These are phyloP conservation scores for Stichopus horrens DNA, from an alignment of 53 echinoderm and acorn worm genomes.

Conservation along the genomic window DNA sequence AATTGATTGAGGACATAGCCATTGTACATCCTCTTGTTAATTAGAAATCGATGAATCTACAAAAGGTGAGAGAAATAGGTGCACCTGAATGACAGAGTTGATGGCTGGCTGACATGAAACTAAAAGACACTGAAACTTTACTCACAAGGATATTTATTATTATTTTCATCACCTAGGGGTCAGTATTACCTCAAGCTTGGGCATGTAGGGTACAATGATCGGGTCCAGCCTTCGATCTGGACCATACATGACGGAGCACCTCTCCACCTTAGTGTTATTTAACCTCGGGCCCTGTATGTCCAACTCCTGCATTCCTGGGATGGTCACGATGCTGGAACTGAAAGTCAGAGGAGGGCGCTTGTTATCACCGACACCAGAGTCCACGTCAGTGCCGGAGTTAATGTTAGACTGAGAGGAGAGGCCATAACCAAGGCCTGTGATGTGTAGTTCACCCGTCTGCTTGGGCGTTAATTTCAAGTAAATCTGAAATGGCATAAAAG, in stretches of 20 bases:
- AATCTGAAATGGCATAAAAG: slow-evolving; percentile 48
- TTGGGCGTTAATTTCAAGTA: slow-evolving; percentile 74
- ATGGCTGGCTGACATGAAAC: too few relatives aligned
- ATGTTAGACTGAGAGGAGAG: slow-evolving; percentile 68
- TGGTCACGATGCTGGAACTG: slow-evolving; percentile 55
- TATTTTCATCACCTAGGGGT: too few relatives aligned
- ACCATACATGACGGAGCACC: slow-evolving; percentile 82
- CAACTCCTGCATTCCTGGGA: slow-evolving; percentile 87
- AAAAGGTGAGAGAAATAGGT: too few relatives aligned
- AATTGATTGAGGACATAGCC: too few relatives aligned
- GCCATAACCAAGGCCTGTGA: slow-evolving; percentile 83
- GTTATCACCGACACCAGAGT: slow-evolving; percentile 49
- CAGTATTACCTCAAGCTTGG: slow-evolving; percentile 74
- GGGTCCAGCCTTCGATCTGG: slow-evolving; percentile 92
- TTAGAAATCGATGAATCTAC: too few relatives aligned
- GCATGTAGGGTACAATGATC: slow-evolving; percentile 84
- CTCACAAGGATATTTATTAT: too few relatives aligned
- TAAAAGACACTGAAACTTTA: too few relatives aligned
- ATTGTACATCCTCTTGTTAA: too few relatives aligned
- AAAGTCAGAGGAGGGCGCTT: slow-evolving; percentile 60
- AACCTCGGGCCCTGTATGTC: slow-evolving; percentile 96
- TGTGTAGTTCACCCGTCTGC: slow-evolving; percentile 92
- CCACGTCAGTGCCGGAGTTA: slow-evolving; percentile 46
- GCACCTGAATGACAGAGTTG: too few relatives aligned
- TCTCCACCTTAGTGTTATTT: slow-evolving; percentile 73